phyloP scores from a whole-genome alignment of 2,113 vertebrate genomes.

The Galeopterus variegatus region DNA sequence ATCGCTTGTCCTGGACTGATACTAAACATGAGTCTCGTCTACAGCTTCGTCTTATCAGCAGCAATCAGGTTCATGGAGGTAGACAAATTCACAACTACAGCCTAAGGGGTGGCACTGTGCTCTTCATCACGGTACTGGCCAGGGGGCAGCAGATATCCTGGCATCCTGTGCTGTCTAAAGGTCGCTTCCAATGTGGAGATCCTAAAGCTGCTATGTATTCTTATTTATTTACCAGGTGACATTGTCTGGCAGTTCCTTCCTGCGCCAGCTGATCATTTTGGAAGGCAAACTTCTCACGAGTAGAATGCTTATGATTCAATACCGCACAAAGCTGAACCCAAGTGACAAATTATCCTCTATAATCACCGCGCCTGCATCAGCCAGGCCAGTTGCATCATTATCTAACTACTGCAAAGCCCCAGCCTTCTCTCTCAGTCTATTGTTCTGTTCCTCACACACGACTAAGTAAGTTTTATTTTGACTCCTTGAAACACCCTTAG shows the following conservation, averaged over 20 bases:
- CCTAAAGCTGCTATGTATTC: background rate
- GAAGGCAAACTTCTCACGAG: slow-evolving; percentile 14
- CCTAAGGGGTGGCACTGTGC: background rate
- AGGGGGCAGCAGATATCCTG: slow-evolving; percentile 72
- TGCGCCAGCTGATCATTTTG: slow-evolving; percentile 10
- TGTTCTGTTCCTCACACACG: background rate
- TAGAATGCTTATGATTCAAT: slow-evolving; percentile 37
- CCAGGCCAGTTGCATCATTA: slow-evolving; percentile 34
- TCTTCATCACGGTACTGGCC: slow-evolving; percentile 10
- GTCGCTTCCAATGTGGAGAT: slow-evolving; percentile 26
- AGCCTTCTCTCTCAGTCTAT: slow-evolving; percentile 18
- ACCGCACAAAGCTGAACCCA: slow-evolving; percentile 13
- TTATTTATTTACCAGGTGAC: background rate
- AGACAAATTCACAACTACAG: background rate
- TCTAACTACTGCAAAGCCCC: slow-evolving; percentile 36
- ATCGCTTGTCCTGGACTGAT: background rate
- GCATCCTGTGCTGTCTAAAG: background rate
- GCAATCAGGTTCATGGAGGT: background rate
- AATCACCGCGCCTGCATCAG: slow-evolving; percentile 7
- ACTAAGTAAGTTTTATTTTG: slow-evolving; percentile 59
- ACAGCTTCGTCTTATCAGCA: background rate
- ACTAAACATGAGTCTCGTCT: background rate
- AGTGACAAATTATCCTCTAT: slow-evolving; percentile 12
- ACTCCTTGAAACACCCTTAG: slow-evolving; percentile 57
- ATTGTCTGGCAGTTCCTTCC: background rate